Conservation (phyloP, 2,797 vertebrate species). For the Morelia viridis region DNA sequence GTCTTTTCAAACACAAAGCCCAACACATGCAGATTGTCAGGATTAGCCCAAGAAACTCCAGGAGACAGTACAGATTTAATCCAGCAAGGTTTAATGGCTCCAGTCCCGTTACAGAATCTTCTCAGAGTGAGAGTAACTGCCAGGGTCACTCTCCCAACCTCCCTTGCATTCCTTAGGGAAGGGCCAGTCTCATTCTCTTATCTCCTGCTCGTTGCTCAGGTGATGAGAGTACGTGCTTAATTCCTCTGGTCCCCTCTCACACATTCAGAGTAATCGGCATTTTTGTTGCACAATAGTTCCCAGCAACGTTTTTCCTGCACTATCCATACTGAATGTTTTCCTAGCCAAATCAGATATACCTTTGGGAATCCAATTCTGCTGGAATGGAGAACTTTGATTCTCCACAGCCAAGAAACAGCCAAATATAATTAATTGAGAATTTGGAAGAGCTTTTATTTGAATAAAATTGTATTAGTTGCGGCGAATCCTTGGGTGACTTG, state of each 20-base stretch:
- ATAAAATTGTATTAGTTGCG: not conserved
- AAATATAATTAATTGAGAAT: not conserved
- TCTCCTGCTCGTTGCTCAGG: too few relatives aligned
- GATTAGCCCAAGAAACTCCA: too few relatives aligned
- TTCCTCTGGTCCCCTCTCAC: too few relatives aligned
- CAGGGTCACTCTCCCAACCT: too few relatives aligned
- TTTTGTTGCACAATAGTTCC: not conserved
- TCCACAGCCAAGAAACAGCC: not conserved
- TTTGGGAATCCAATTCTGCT: not conserved
- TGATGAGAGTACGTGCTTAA: too few relatives aligned
- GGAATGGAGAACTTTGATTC: not conserved
- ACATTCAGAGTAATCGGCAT: not conserved
- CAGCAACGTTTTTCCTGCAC: not conserved
- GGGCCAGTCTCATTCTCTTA: too few relatives aligned
- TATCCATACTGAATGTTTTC: not conserved
- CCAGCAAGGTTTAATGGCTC: too few relatives aligned
- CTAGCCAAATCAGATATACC: not conserved
- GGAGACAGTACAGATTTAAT: too few relatives aligned
- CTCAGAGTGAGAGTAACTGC: too few relatives aligned
- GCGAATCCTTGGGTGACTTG: not conserved
- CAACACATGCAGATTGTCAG: not conserved
- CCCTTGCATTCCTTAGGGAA: too few relatives aligned
- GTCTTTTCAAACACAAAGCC: not conserved
- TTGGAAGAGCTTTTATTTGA: not conserved
- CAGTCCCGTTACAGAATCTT: too few relatives aligned